These are phyloP conservation scores for Crocidura indochinensis DNA, from an alignment of 2,797 vertebrate genomes.

Conservation along the genomic window DNA sequence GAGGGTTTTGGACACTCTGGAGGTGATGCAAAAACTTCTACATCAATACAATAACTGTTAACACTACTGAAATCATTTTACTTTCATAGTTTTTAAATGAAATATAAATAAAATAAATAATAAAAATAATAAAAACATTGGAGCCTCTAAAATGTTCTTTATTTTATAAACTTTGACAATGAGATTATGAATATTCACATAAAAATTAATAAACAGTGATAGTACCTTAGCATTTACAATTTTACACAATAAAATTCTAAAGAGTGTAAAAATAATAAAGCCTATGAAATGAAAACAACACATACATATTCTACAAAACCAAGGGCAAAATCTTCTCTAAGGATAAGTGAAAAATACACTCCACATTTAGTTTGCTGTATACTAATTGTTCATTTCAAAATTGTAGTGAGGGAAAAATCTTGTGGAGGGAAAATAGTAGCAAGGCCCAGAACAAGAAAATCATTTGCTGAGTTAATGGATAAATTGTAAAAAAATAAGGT, in stretches of 20 bases:
- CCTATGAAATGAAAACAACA: background rate
- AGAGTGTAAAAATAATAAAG: background rate
- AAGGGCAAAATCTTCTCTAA: conserved; percentile 6
- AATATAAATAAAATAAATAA: too few relatives aligned
- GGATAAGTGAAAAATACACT: conserved; percentile 16
- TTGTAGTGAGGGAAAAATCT: background rate
- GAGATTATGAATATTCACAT: conserved; percentile 26
- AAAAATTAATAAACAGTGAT: conserved; percentile 13
- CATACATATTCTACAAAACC: background rate
- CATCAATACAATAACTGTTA: too few relatives aligned
- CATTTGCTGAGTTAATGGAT: background rate
- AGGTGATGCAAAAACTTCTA: too few relatives aligned
- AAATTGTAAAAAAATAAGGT: conserved; percentile 38
- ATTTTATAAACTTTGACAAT: conserved; percentile 32
- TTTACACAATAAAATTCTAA: conserved; percentile 42
- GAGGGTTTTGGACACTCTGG: too few relatives aligned
- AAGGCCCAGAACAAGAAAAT: background rate
- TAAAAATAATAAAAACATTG: too few relatives aligned
- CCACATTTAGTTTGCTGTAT: conserved; percentile 22
- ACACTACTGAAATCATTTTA: too few relatives aligned
- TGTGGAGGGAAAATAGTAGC: conserved; percentile 28
- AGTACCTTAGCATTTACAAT: conserved; percentile 46
- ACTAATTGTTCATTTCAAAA: background rate
- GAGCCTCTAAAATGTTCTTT: background rate
- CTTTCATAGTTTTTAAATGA: too few relatives aligned